phyloP scores from a whole-genome alignment of 2,113 vertebrate species.

The Thunnus maccoyii region DNA sequence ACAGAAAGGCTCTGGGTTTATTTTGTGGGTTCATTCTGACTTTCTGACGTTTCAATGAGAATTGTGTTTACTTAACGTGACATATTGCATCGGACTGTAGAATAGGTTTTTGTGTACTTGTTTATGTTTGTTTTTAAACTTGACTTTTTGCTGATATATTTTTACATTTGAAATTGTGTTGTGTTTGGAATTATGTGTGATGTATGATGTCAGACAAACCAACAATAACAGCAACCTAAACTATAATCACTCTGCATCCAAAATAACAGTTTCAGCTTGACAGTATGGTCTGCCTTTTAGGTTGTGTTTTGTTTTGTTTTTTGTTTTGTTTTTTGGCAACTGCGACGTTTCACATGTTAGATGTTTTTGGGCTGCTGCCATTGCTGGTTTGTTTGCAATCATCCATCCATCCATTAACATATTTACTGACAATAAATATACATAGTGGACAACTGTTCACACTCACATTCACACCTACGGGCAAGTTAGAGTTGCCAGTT shows the following conservation, averaged over 20 bases:
- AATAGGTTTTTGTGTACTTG: background rate
- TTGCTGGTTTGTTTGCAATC: no score
- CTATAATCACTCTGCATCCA: background rate
- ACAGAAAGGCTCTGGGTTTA: conserved; percentile 25
- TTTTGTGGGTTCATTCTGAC: conserved; percentile 41
- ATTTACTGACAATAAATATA: no score
- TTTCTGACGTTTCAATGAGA: background rate
- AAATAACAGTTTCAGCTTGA: background rate
- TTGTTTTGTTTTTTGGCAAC: background rate
- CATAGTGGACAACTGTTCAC: no score
- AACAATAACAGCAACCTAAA: no score
- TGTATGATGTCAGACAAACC: no score
- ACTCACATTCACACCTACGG: no score
- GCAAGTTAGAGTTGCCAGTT: no score
- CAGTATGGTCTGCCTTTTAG: background rate
- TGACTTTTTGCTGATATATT: background rate
- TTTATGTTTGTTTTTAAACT: background rate
- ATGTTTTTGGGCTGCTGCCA: no score
- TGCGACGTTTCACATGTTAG: no score
- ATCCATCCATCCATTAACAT: no score
- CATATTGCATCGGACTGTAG: no score
- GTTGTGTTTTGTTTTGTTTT: background rate
- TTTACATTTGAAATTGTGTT: no score
- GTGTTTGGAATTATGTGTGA: background rate
- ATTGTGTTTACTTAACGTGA: background rate